Percentiles rank a stretch among this genome's conserved stretches.
These are phyloP conservation scores for Thaumatotibia leucotreta DNA, from an alignment of 1,140 invertebrate species.

Conservation along the genomic window DNA sequence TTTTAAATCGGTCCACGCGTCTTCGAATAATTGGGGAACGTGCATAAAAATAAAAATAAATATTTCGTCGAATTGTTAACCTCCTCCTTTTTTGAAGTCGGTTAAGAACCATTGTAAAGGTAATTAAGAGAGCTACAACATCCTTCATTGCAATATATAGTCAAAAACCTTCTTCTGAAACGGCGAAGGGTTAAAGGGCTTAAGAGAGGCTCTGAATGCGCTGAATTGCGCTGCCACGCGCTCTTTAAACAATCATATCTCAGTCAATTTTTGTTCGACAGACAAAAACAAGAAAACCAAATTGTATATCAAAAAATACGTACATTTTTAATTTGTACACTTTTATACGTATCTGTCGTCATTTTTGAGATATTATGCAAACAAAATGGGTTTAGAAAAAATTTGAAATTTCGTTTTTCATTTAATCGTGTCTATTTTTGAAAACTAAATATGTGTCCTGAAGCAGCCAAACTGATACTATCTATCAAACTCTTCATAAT, in stretches of 20 bases:
- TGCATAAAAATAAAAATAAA: no score
- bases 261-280: background rate
- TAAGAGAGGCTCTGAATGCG: background rate
- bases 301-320: no score
- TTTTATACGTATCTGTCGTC: background rate
- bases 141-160: background rate
- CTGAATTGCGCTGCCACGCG: background rate
- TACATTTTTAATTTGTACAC: background rate
- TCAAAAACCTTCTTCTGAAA: background rate
- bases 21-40: no score
- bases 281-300: background rate
- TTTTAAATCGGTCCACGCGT: no score
- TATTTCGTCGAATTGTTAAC: background rate
- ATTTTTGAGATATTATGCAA: background rate
- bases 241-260: background rate
- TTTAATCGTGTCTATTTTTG: background rate
- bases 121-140: background rate
- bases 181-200: background rate
- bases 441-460: no score
- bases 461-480: no score
- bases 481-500: no score
- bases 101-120: background rate
- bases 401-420: background rate
- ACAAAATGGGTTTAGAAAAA: background rate
- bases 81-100: background rate